These are phyloP conservation scores for Diabrotica balteata DNA, from an alignment of 2,888 invertebrate species.

Conservation along the genomic window DNA sequence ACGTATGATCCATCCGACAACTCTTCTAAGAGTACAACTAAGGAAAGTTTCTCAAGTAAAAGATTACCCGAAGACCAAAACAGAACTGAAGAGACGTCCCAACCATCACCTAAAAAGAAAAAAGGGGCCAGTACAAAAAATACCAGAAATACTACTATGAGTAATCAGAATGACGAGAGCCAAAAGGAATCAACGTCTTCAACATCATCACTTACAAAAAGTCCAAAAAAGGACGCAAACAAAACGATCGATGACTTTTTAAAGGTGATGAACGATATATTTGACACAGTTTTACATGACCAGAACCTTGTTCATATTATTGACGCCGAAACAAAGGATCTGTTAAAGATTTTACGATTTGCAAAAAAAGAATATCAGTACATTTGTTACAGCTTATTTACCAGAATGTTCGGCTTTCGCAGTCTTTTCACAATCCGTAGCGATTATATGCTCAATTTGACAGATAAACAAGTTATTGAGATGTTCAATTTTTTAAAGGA, in stretches of 20 bases:
- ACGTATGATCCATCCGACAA: too few relatives aligned
- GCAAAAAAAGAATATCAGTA: slow-evolving; percentile 37
- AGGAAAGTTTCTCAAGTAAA: too few relatives aligned
- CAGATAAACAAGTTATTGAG: slow-evolving; percentile 36
- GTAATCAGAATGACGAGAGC: too few relatives aligned
- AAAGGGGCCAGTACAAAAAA: too few relatives aligned
- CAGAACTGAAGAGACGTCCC: too few relatives aligned
- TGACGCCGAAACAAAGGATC: too few relatives aligned
- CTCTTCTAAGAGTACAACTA: too few relatives aligned
- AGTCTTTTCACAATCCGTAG: slow-evolving; percentile 42
- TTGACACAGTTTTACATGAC: background rate
- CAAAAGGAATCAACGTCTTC: background rate
- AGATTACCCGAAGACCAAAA: too few relatives aligned
- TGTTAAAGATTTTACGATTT: too few relatives aligned
- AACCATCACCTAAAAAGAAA: too few relatives aligned
- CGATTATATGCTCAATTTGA: slow-evolving; percentile 35
- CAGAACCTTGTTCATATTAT: background rate
- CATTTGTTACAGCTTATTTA: slow-evolving; percentile 43
- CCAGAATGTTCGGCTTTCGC: slow-evolving; percentile 43
- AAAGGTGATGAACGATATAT: slow-evolving; percentile 2
- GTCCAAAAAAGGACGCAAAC: slow-evolving; percentile 7
- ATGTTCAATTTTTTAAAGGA: slow-evolving; percentile 40
- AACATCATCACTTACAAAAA: background rate
- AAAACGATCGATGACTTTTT: background rate
- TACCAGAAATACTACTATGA: too few relatives aligned